phyloP scores from a whole-genome alignment of 2,797 vertebrate species.

The Rhynchotus rufescens region DNA sequence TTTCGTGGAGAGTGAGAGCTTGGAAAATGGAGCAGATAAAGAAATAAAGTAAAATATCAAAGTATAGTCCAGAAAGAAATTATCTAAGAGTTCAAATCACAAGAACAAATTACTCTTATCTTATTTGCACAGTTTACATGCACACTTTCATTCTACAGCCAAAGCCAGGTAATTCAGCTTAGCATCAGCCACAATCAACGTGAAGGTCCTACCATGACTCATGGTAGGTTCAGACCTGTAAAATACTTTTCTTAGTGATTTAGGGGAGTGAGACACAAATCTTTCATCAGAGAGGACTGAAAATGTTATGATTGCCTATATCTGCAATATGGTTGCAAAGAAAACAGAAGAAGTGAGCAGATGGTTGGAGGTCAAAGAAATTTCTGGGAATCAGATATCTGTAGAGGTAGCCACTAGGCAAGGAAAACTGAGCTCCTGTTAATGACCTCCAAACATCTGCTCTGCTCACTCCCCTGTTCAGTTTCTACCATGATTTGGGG shows the following conservation, averaged over 20 bases:
- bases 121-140: background rate
- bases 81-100: background rate
- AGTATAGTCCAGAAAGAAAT: background rate
- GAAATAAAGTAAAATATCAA: background rate
- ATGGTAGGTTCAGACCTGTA: constrained; percentile 23
- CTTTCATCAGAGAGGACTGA: constrained; percentile 25
- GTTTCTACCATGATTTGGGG: constrained; percentile 47
- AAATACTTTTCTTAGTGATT: constrained; percentile 46
- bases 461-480: constrained; percentile 41
- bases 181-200: background rate
- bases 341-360: constrained; percentile 45
- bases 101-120: background rate
- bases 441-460: constrained; percentile 72
- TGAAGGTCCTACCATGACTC: background rate
- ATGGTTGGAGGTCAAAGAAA: constrained; percentile 65
- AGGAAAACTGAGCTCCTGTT: constrained; percentile 70
- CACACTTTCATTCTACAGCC: background rate
- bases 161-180: background rate
- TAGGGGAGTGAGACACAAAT: constrained; percentile 12
- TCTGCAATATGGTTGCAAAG: background rate
- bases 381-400: constrained; percentile 65
- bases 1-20: constrained; percentile 3
- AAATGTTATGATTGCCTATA: constrained; percentile 39
- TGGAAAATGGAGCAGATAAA: constrained; percentile 21
- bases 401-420: constrained; percentile 66